Evolutionary conservation across 2,113 vertebrate genomes (phyloP), one percentile per base, ranked within the genome.

Genomic region (Vimba vimba): DNA sequence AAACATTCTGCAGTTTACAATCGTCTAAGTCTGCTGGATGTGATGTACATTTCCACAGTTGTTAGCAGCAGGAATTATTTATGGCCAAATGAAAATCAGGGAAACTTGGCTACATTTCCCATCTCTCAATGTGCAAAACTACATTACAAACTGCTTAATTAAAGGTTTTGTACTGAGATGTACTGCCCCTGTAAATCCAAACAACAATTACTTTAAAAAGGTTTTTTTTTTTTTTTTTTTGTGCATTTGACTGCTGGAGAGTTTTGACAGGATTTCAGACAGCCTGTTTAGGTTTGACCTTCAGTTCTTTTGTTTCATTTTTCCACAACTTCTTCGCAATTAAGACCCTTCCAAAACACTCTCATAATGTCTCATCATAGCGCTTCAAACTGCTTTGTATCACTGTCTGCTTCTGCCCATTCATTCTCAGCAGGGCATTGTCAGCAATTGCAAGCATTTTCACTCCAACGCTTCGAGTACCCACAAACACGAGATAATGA

Each of bases 11-110:
- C 19, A 25, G 19, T 55, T 68, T 23, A 59, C 43, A 39, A 9
- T 77, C 39, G 15, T 43, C 6, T 8, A 27, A 33, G 11, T 43
- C 6, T 47, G 79, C 47, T 84, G 86, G 79, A 83, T 68, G 39
- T 39, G 68, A 86, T 69, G 85, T 79, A 76, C 27, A 82, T 82
- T 57, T 79, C 55, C 45, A 69, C 74, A 84, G 62, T 83, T 83
- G 75, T 84, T 76, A 33, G 23, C 33, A 60, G n/a, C 79, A 39
- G n/a, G 45, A 79, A 85, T 57, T 69, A 78, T 36, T 19, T 13
- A 60, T 55, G 43, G 23, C 9, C 8, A 45, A 25, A 75, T 39
- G 27, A 82, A 36, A 77, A 79, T 33, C 6, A 4, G 66, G 30
- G 25, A 68, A 23, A 75, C 17, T 43, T 17, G 52, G 82, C 57